phyloP scores from a whole-genome alignment of 2,797 vertebrate genomes.

The Enteromius radiatus region DNA sequence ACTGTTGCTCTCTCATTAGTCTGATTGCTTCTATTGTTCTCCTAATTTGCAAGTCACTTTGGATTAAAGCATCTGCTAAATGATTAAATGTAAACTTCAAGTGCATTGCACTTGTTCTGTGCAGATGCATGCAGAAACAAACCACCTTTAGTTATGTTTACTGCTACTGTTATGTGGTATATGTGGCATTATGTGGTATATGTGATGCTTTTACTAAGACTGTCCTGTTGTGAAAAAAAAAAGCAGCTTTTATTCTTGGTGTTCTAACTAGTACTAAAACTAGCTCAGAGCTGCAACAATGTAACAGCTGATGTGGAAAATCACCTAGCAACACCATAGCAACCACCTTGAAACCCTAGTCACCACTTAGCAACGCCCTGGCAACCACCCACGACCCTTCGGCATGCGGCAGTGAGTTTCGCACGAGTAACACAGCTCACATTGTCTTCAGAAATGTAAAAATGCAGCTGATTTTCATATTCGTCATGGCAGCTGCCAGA shows the following conservation, averaged over 20 bases:
- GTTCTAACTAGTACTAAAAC: background rate
- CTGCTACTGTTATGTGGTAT: conserved; percentile 15
- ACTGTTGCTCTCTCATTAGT: background rate
- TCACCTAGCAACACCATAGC: background rate
- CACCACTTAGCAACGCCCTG: conserved; percentile 14
- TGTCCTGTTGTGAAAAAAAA: conserved; percentile 27
- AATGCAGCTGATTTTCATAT: conserved; percentile 55
- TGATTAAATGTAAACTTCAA: background rate
- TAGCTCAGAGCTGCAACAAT: background rate
- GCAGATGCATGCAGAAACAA: background rate
- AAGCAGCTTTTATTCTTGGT: conserved; percentile 30
- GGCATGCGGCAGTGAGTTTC: background rate
- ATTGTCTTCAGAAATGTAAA: conserved; percentile 11
- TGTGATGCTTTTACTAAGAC: conserved; percentile 23
- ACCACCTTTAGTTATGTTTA: background rate
- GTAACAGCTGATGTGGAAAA: background rate
- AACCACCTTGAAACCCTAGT: background rate
- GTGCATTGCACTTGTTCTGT: background rate
- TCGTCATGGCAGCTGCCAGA: conserved; percentile 56
- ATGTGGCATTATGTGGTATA: too few relatives aligned
- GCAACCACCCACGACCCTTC: background rate
- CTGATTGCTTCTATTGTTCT: background rate
- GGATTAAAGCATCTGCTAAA: background rate
- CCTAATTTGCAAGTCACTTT: too few relatives aligned
- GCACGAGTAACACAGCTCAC: background rate